A percentile compares a stretch with the other conserved stretches of the same genome.
phyloP scores from a whole-genome alignment of 2,888 invertebrate species.

The Pterobdella sp. region DNA sequence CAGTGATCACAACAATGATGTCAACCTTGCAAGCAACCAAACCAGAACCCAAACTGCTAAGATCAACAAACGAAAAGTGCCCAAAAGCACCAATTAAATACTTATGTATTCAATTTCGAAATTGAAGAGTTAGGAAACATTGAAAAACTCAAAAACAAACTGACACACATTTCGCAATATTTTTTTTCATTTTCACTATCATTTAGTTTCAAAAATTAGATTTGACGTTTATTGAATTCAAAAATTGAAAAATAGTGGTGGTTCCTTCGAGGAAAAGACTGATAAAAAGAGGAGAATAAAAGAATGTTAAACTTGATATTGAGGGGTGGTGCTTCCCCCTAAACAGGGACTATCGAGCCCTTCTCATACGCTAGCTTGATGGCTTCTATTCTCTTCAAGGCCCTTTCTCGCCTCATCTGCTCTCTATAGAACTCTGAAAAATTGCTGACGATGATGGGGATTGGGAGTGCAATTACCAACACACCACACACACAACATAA shows the following conservation, averaged over 20 bases:
- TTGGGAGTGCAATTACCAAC: conserved; percentile 99
- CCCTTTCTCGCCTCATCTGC: conserved; percentile 98
- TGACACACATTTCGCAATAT: too few relatives aligned
- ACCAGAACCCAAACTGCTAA: background rate
- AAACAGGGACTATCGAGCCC: conserved; percentile 91
- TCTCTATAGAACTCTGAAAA: conserved; percentile 99
- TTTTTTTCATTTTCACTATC: too few relatives aligned
- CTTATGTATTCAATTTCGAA: too few relatives aligned
- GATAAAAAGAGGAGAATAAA: too few relatives aligned
- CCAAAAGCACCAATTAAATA: conserved; percentile 10
- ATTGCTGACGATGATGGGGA: conserved; percentile 99
- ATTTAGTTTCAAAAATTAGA: too few relatives aligned
- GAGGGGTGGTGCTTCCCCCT: too few relatives aligned
- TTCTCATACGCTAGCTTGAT: conserved; percentile 91
- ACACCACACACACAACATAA: conserved; percentile 99
- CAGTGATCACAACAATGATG: background rate
- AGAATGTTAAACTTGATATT: too few relatives aligned
- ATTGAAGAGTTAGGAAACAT: too few relatives aligned
- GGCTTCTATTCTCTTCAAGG: conserved; percentile 89
- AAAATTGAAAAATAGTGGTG: too few relatives aligned
- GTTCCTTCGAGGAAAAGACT: too few relatives aligned
- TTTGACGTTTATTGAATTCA: too few relatives aligned
- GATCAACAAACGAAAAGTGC: background rate
- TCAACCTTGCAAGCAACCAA: background rate
- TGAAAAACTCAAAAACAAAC: too few relatives aligned